Percentiles rank a stretch among this genome's conserved stretches.
These are phyloP conservation scores for Vannuccia rotundouncinata DNA, from an alignment of 2,888 invertebrate genomes.

Conservation along the genomic window DNA sequence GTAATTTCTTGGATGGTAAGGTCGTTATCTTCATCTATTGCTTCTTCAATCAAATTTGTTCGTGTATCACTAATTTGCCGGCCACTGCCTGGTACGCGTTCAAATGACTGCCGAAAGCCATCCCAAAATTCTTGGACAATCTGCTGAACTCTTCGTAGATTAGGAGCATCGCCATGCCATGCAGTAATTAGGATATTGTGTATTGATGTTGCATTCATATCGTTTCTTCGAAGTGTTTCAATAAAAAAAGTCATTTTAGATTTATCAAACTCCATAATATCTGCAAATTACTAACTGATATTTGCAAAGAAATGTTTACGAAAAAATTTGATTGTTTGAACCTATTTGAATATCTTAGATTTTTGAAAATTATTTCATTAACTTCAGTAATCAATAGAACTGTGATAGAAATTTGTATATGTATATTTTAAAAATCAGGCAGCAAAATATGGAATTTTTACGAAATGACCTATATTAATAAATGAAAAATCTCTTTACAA, in stretches of 20 bases:
- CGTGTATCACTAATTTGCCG: conserved; percentile 25
- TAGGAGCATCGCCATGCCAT: conserved; percentile 17
- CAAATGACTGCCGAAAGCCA: conserved; percentile 16
- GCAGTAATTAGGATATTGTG: conserved; percentile 14
- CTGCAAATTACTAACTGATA: background rate
- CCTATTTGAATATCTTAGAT: background rate
- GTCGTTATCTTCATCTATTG: background rate
- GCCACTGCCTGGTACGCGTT: conserved; percentile 27
- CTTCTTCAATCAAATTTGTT: conserved; percentile 30
- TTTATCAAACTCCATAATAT: conserved; percentile 14
- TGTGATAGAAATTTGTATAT: background rate
- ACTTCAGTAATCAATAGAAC: conserved; percentile 22
- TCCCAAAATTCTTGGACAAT: conserved; percentile 25
- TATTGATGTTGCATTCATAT: conserved; percentile 11
- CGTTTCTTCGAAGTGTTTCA: conserved; percentile 19
- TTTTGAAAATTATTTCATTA: conserved; percentile 17
- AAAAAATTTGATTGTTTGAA: background rate
- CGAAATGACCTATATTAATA: conserved; percentile 2
- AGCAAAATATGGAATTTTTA: conserved; percentile 24
- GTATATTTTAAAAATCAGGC: conserved; percentile 7
- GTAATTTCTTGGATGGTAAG: conserved; percentile 10
- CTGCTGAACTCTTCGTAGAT: conserved; percentile 26
- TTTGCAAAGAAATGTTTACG: conserved; percentile 22
- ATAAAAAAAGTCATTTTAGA: conserved; percentile 18
- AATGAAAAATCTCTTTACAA: no score